A percentile compares a stretch with the other conserved stretches of the same genome.
Conservation (phyloP, 2,888 invertebrate genomes). For the Noctua pronuba region DNA sequence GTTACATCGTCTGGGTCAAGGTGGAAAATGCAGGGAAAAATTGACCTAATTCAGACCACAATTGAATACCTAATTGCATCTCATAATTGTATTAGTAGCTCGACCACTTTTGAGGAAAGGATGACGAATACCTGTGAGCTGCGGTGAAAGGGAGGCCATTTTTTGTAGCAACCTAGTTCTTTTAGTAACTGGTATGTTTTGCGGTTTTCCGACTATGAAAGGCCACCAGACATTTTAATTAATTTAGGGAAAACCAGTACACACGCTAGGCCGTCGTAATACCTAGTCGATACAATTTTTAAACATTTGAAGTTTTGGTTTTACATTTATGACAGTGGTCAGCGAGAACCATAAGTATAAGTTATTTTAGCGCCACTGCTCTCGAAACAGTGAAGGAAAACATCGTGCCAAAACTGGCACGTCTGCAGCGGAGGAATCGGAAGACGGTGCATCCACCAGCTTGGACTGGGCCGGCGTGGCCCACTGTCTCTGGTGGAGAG, state of each 20-base stretch:
- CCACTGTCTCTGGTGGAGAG: background rate
- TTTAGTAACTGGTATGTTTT: background rate
- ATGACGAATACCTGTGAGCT: background rate
- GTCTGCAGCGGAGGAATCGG: background rate
- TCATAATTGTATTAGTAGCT: background rate
- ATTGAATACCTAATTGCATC: background rate
- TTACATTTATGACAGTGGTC: background rate
- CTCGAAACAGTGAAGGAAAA: background rate
- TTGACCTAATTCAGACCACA: background rate
- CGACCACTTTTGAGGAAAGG: conserved; percentile 7
- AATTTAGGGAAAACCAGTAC: background rate
- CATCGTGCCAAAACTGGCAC: background rate
- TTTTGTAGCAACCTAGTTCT: background rate
- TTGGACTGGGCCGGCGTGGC: background rate
- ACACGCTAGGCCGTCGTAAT: no score
- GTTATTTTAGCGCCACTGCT: background rate
- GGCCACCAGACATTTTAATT: background rate
- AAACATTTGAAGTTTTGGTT: background rate
- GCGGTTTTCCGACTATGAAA: background rate
- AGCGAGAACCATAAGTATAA: background rate
- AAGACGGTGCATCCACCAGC: background rate
- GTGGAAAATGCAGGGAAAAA: background rate
- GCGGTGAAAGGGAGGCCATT: background rate
- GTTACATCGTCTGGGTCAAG: conserved; percentile 2
- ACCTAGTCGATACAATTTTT: background rate